Percentiles rank a stretch among this genome's conserved stretches.
Conservation (phyloP, 2,113 vertebrate species). For the Dipodomys spectabilis region DNA sequence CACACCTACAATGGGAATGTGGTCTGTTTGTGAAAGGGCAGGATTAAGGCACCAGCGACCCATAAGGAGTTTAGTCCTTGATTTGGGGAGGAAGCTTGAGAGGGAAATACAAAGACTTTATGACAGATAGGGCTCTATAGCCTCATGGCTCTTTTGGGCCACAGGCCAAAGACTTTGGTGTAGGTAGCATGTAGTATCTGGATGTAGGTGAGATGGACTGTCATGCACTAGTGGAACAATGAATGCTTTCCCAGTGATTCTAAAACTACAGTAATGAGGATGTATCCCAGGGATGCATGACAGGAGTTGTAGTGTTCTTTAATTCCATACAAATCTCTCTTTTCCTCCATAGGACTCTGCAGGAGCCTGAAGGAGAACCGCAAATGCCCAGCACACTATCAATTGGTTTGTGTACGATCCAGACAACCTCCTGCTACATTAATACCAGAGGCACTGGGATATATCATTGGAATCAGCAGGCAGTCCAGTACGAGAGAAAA, state of each 20-base stretch:
- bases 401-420: neutral
- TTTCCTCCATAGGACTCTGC: neutral
- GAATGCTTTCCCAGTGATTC: neutral
- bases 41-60: neutral
- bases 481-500: neutral
- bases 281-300: neutral
- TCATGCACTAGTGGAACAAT: fast-evolving
- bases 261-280: neutral
- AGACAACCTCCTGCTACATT: neutral
- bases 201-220: neutral
- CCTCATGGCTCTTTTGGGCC: neutral
- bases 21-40: conserved; percentile 1
- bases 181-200: neutral
- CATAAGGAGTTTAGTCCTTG: neutral
- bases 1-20: neutral
- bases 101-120: neutral
- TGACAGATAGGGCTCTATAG: neutral
- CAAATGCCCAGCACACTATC: neutral
- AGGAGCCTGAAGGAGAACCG: neutral
- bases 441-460: neutral
- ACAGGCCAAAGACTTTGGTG: neutral
- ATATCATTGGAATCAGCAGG: fast-evolving
- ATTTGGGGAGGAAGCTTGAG: neutral
- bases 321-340: neutral
- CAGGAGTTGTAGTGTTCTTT: neutral